phyloP scores from a whole-genome alignment of 2,113 vertebrate genomes.

The Spilogale gracilis region DNA sequence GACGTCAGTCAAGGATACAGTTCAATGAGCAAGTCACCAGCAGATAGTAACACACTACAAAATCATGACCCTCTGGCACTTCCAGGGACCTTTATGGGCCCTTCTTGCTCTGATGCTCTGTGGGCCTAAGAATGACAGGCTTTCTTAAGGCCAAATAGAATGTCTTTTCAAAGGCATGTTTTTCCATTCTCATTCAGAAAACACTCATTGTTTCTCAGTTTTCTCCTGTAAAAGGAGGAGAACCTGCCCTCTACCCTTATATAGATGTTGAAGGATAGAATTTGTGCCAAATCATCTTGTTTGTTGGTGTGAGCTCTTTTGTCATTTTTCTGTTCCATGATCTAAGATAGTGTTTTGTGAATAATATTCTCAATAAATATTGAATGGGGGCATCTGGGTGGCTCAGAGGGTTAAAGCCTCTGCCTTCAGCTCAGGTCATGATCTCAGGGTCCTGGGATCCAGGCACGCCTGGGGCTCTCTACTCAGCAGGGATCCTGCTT shows the following conservation, averaged over 20 bases:
- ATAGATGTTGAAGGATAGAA: background rate
- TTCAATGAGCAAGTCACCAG: background rate
- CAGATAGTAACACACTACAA: too few relatives aligned
- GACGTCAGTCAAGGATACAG: background rate
- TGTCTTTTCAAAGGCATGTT: background rate
- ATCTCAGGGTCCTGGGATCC: too few relatives aligned
- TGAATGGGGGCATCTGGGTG: background rate
- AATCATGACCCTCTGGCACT: background rate
- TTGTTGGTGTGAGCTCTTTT: background rate
- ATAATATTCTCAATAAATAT: slow-evolving; percentile 10
- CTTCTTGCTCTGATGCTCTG: background rate
- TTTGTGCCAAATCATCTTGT: background rate
- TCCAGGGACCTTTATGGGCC: background rate
- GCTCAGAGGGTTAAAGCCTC: too few relatives aligned
- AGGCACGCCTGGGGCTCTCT: too few relatives aligned
- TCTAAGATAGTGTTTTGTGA: background rate
- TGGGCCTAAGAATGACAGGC: background rate
- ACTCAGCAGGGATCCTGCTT: too few relatives aligned
- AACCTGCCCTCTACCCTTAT: background rate
- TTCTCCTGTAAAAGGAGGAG: background rate
- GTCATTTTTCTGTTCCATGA: background rate
- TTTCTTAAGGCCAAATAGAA: background rate
- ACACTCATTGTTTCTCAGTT: background rate
- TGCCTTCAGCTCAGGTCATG: too few relatives aligned
- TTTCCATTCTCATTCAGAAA: slow-evolving; percentile 42